phyloP scores from a whole-genome alignment of 2,797 vertebrate genomes.

The Hapalemur alaotrensis region DNA sequence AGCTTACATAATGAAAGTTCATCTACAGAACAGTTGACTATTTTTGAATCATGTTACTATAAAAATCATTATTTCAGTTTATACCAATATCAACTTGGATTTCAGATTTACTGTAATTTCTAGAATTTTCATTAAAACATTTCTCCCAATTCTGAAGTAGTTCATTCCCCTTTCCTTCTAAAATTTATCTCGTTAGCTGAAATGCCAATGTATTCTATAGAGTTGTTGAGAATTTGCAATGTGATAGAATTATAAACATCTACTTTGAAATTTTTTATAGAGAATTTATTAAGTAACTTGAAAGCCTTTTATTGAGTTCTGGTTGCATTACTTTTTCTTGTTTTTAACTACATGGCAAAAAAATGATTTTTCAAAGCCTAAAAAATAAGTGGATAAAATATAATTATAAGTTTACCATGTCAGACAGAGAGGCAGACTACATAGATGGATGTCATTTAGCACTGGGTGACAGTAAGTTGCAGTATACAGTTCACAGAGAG shows the following conservation, averaged over 20 bases:
- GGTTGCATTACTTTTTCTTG: not conserved
- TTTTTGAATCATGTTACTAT: not conserved
- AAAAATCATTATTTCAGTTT: not conserved
- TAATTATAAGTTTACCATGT: slow-evolving; percentile 59
- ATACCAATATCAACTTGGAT: not conserved
- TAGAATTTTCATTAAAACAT: not conserved
- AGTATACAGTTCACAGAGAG: slow-evolving; percentile 81
- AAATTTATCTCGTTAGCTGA: not conserved
- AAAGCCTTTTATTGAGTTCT: slow-evolving; percentile 43
- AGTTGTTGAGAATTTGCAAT: slow-evolving; percentile 39
- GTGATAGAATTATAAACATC: slow-evolving; percentile 30
- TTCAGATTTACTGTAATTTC: not conserved
- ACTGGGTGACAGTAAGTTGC: slow-evolving; percentile 80
- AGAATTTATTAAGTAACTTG: slow-evolving; percentile 59
- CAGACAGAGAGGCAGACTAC: slow-evolving; percentile 70
- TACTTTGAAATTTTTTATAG: slow-evolving; percentile 57
- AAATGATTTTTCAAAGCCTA: not conserved
- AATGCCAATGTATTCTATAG: slow-evolving; percentile 17
- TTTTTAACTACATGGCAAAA: slow-evolving; percentile 44
- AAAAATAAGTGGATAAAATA: slow-evolving; percentile 63
- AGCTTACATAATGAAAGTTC: not conserved
- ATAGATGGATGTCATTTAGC: slow-evolving; percentile 80
- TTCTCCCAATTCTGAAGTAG: not conserved
- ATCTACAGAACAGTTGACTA: not conserved
- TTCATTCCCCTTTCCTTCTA: not conserved